Evolutionary conservation across 2,797 vertebrate species (phyloP), one percentile per base, ranked within the genome.

Genomic region (Crax fasciolata): DNA sequence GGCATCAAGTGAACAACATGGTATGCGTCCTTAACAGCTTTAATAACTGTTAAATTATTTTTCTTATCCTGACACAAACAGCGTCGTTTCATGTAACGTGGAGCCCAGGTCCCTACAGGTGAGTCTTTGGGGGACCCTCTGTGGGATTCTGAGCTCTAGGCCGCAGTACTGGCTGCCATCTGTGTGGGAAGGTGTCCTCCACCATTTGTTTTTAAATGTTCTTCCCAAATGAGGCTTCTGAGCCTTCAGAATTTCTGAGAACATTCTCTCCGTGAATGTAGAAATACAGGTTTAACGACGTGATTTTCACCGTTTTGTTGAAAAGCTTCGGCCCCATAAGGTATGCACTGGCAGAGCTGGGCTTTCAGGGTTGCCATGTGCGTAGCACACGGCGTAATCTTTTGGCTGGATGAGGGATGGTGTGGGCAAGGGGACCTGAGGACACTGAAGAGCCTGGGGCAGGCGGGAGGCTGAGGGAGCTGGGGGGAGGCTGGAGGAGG

Each of bases 171-270:
- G 43, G 23, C 41, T 74, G 13, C 49, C 38, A 21, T 57, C 23
- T 9, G 11, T 41, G 13, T 15, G 19, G 30, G 30, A 83, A 80
- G 49, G 46, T 44, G 13, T 16, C 13, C 73, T 87, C 43, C 73
- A 14, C 55, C 79, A 0, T 3, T 30, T 15, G 77, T 63, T 82
- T 54, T 4, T 57, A n/a, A 67, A 28, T 78, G 4, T 28, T 82
- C 4, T 28, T 6, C 15, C 80, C 13, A 78, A 30, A 38, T 55
- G 35, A 88, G 11, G 21, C 17, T 87, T 65, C 39, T 10, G 10
- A 63, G 14, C n/a, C 32, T 77, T 93, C 35, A 51, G 43, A n/a
- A 80, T 72, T 85, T n/a, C 61, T 70, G 87, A 85, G 85, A 74
- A 61, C 2, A 17, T 13, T 51, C 12, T 58, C 61, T 49, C 73